Evolutionary conservation across 1,140 invertebrate genomes (phyloP), one percentile per base, ranked within the genome.

Genomic region (Nasonia longicornis): DNA sequence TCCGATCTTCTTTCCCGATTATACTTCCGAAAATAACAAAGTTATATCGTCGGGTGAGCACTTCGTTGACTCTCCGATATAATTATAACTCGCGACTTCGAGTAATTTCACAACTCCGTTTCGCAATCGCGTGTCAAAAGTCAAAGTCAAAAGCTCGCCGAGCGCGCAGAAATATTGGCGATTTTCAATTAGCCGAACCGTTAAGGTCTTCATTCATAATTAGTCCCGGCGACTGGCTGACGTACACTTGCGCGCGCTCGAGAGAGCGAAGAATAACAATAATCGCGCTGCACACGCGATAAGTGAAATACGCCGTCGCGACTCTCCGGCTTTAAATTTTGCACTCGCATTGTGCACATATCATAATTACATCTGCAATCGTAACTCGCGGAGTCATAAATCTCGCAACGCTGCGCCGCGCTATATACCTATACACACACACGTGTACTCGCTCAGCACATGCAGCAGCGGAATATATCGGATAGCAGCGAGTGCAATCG

Each of bases 301-400:
- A 80, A 80, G 64, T 80, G 63, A 80, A 74, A 80, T 75, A 75
- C 52, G 72, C 35, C 48, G 35, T 67, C 31, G 48, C 64, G 20
- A 12, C 66, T 29, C 35, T 52, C 16, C 63, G 38, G 77, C 74
- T 85, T 84, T 84, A 80, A 86, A 86, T 84, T 84, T 83, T 71
- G 31, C 81, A 73, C 67, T 67, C 38, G 58, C 42, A 52, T 69
- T 69, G 76, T 58, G 66, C 82, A 82, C 81, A 82, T 86, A 86
- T 86, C 83, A 84, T 85, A 84, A 85, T 85, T 84, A 81, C 85
- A 84, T 84, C 81, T 85, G 80, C 81, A 85, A 85, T 84, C 85
- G 84, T 85, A 85, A 81, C 84, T 73, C 42, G 20, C 67, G 75
- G 66, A 78, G 77, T 79, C 69, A 42, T 79, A 58, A 72, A 77